Percentiles rank a stretch among this genome's conserved stretches.
Evolutionary conservation across 2,113 vertebrate genomes (phyloP).

Genomic region (Cyprinodon tularosa): DNA sequence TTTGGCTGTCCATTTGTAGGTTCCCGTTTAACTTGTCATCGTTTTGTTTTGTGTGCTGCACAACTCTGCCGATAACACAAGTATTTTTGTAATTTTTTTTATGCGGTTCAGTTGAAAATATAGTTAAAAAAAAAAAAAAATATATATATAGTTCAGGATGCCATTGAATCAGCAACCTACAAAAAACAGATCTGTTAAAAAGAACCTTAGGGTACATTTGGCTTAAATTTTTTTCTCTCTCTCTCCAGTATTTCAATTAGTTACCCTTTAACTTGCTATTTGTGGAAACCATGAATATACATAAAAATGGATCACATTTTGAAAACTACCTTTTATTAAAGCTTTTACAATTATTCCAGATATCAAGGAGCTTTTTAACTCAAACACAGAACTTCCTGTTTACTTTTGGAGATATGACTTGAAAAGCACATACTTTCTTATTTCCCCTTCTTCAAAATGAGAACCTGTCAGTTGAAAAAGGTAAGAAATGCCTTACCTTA

Average conservation of each 20-base stretch:
- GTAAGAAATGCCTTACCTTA: neutral
- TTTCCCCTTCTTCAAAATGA: neutral
- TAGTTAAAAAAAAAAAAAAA: too few species aligned
- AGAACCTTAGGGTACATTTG: neutral
- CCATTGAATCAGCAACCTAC: neutral
- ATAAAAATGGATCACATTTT: neutral
- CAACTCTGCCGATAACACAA: neutral
- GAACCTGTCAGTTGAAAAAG: neutral
- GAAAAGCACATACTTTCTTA: neutral
- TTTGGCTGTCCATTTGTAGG: constrained; percentile 51
- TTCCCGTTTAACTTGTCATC: constrained; percentile 11
- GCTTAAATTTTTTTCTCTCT: neutral
- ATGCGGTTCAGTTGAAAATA: neutral
- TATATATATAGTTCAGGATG: neutral
- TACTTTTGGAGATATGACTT: neutral
- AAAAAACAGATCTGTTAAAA: neutral
- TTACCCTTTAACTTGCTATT: neutral
- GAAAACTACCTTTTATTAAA: neutral
- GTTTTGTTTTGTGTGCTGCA: neutral
- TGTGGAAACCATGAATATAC: neutral
- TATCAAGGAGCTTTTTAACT: neutral
- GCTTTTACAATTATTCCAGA: neutral
- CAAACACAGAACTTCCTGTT: neutral
- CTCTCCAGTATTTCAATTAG: too few species aligned
- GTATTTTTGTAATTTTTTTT: neutral